Evolutionary conservation across 2,888 invertebrate species (phyloP), one percentile per base, ranked within the genome.

Genomic region (Synergus laeviventris): DNA sequence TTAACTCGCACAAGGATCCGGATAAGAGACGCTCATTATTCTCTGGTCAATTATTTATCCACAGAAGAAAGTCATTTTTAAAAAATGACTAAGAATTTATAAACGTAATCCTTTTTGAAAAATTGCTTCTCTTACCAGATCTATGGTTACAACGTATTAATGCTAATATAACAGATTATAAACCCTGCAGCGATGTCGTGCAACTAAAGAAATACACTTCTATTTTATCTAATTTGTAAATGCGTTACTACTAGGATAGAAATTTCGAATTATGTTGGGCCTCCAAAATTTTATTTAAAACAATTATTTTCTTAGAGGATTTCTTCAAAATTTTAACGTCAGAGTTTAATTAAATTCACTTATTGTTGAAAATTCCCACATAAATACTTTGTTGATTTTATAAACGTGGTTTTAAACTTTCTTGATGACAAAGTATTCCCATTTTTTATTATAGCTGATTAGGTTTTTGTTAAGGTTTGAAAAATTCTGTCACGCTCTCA

Each of bases 311-410:
- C n/a, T 49, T 49, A 49, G n/a, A 49, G n/a, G n/a, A 56, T 21
- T 56, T 56, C 11, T 21, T 12, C 1, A 12, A 18, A 56, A 56
- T 56, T 56, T 21, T 21, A 56, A 31, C 5, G 31, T 21, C 12
- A 21, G n/a, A n/a, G n/a, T n/a, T n/a, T n/a, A n/a, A 59, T 21
- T 2, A 16, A 36, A 24, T 61, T 16, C 36, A 36, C 8, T 54
- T 54, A 18, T 54, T 31, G 21, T 24, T 70, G 9, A 31, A 49
- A 70, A 49, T 66, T 42, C 31, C n/a, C 11, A 70, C 8, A 21
- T 14, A 81, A 84, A 84, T 84, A 84, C 84, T 84, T 82, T 80
- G 81, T 82, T 83, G 80, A 81, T 82, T 81, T 81, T 79, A 80
- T 76, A 78, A 80, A 80, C 77, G 79, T 81, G 79, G 77, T 80